phyloP scores from a whole-genome alignment of 2,888 invertebrate genomes.

The Stenchaetothrips biformis region DNA sequence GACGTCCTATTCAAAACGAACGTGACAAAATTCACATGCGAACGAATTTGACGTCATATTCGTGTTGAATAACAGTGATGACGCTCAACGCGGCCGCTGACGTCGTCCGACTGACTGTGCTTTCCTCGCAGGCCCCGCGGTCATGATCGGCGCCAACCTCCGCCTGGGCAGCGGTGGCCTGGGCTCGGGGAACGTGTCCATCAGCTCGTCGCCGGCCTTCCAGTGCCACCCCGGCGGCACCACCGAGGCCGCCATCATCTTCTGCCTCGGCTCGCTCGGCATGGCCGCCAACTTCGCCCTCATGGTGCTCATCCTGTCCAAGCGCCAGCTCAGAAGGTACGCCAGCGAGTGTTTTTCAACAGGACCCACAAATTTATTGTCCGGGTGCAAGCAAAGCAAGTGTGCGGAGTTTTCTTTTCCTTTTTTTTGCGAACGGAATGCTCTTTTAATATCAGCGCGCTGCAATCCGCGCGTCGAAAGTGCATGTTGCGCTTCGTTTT shows the following conservation, averaged over 20 bases:
- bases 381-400: too few relatives aligned
- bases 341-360: slow-evolving; percentile 37
- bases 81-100: too few relatives aligned
- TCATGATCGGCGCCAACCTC: slow-evolving; percentile 74
- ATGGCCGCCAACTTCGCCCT: slow-evolving; percentile 76
- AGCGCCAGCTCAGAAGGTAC: slow-evolving; percentile 73
- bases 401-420: too few relatives aligned
- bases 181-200: slow-evolving; percentile 48
- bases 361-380: too few relatives aligned
- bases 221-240: slow-evolving; percentile 77
- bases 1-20: too few relatives aligned
- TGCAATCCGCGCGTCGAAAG: too few relatives aligned
- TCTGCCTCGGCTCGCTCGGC: slow-evolving; percentile 70
- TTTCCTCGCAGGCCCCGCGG: slow-evolving; percentile 56
- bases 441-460: too few relatives aligned
- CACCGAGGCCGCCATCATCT: slow-evolving; percentile 71
- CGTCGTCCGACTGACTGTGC: neutral
- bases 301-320: slow-evolving; percentile 74
- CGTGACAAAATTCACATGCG: too few relatives aligned
- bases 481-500: too few relatives aligned
- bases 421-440: too few relatives aligned
- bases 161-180: slow-evolving; percentile 64
- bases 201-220: slow-evolving; percentile 46
- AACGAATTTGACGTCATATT: too few relatives aligned
- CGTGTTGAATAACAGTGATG: too few relatives aligned